Conservation (phyloP, 2,888 invertebrate genomes). For the Microctonus hyperodae region DNA sequence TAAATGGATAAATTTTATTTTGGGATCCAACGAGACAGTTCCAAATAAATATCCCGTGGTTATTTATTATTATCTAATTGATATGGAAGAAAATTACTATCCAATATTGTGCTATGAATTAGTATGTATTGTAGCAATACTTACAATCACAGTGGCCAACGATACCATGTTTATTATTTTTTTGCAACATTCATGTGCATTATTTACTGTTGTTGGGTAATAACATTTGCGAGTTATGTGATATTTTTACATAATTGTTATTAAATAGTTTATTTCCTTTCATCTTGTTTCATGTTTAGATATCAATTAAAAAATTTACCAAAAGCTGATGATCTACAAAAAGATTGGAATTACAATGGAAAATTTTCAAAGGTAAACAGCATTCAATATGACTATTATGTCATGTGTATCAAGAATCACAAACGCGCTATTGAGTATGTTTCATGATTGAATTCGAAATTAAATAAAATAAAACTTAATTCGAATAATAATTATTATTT, state of each 20-base stretch:
- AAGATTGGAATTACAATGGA: no score
- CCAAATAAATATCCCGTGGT: slow-evolving; percentile 8
- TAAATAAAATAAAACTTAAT: no score
- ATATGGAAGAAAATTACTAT: slow-evolving; percentile 18
- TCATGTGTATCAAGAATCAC: slow-evolving; percentile 8
- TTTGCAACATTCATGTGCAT: slow-evolving; percentile 26
- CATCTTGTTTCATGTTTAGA: no score
- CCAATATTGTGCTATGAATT: not conserved
- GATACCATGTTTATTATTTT: slow-evolving; percentile 20
- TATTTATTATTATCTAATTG: slow-evolving; percentile 12
- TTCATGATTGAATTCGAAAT: no score
- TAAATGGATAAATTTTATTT: not conserved
- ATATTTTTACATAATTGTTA: not conserved
- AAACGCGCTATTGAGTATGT: slow-evolving; percentile 13
- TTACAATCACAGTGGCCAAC: slow-evolving; percentile 1
- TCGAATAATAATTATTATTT: no score
- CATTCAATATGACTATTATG: not conserved
- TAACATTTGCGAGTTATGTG: no score
- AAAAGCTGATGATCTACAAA: not conserved
- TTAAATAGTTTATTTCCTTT: no score
- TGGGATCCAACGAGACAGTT: not conserved
- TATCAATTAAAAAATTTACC: slow-evolving; percentile 5
- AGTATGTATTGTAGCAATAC: slow-evolving; percentile 1
- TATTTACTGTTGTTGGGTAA: slow-evolving; percentile 30
- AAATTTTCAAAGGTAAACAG: not conserved